Evolutionary conservation across 1,140 invertebrate genomes (phyloP).

Genomic region (Rhysida immarginata): DNA sequence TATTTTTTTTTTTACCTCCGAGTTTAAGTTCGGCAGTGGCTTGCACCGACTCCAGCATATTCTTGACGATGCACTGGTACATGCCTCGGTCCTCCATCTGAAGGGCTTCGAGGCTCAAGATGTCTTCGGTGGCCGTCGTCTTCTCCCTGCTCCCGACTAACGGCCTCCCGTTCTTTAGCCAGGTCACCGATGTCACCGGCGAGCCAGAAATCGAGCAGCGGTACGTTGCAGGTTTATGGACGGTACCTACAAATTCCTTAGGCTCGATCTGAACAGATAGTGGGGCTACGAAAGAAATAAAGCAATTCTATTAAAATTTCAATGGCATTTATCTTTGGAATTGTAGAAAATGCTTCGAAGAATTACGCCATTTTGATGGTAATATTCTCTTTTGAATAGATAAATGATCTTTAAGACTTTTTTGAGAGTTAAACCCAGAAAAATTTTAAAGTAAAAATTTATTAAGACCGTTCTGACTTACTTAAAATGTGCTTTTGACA

Average conservation of each 20-base stretch:
- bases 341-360: no score
- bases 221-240: conserved; percentile 61
- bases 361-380: no score
- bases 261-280: conserved; percentile 2
- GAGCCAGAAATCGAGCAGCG: conserved; percentile 72
- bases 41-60: conserved; percentile 69
- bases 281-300: background rate
- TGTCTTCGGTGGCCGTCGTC: conserved; percentile 34
- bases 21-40: conserved; percentile 63
- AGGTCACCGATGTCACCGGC: conserved; percentile 60
- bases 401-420: no score
- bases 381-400: no score
- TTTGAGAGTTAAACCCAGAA: no score
- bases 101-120: conserved; percentile 48
- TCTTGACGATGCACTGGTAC: conserved; percentile 77
- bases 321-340: no score
- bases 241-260: conserved; percentile 39
- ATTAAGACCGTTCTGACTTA: no score
- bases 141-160: conserved; percentile 28
- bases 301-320: no score
- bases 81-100: conserved; percentile 63
- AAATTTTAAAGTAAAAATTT: no score
- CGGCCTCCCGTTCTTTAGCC: conserved; percentile 64
- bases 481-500: no score
- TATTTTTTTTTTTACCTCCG: conserved; percentile 45